phyloP scores from a whole-genome alignment of 2,797 vertebrate species.

The Monodelphis domestica region DNA sequence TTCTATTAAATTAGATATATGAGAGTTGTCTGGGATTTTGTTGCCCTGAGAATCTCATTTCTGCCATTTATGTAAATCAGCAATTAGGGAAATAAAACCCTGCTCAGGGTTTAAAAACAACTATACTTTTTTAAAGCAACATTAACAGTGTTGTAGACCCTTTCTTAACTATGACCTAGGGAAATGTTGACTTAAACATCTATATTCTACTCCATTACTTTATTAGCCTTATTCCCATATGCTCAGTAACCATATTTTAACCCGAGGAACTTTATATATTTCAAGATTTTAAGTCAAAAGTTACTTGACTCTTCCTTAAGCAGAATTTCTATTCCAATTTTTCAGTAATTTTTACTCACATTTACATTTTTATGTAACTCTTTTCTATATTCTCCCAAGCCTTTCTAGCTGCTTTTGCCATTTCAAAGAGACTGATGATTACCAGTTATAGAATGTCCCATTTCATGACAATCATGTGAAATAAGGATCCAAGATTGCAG shows the following conservation, averaged over 20 bases:
- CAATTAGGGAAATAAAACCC: constrained; percentile 26
- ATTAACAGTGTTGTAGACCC: not conserved
- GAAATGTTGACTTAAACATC: not conserved
- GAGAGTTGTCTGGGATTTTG: constrained; percentile 1
- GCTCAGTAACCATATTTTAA: not conserved
- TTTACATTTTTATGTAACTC: constrained; percentile 3
- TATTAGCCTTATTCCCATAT: constrained; percentile 2
- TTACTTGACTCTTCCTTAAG: not conserved
- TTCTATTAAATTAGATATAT: constrained; percentile 42
- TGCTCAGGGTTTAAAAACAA: constrained; percentile 27
- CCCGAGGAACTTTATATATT: too few species aligned
- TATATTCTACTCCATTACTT: not conserved
- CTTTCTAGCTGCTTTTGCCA: not conserved
- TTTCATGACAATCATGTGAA: constrained; percentile 56
- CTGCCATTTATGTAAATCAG: constrained; percentile 45
- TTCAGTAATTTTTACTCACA: constrained; percentile 12
- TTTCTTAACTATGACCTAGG: constrained; percentile 7
- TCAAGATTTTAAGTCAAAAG: not conserved
- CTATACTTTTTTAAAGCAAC: constrained; percentile 13
- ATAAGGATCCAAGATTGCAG: constrained; percentile 41
- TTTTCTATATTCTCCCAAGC: not conserved
- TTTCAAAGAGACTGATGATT: constrained; percentile 9
- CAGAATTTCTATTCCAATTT: constrained; percentile 9
- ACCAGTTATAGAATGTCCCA: constrained; percentile 23
- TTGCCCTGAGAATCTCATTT: constrained; percentile 1